These are phyloP conservation scores for Diglossa cyanea DNA, from an alignment of 2,797 vertebrate genomes.

Conservation along the genomic window DNA sequence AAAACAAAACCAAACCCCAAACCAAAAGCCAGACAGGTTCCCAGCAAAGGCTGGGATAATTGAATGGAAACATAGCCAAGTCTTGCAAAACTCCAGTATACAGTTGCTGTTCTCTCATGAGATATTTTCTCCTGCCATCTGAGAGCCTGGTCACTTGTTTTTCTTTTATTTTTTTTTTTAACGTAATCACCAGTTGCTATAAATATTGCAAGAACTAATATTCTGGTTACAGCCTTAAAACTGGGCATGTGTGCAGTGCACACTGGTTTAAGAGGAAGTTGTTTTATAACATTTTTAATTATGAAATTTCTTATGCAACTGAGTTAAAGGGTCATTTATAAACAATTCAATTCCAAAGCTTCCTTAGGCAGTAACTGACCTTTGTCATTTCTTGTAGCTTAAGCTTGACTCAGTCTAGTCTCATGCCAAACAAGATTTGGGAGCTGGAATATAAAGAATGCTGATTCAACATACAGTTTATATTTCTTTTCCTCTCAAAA, in stretches of 20 bases:
- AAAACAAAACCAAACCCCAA: slow-evolving; percentile 19
- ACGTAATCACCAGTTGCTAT: not conserved
- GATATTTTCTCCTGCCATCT: not conserved
- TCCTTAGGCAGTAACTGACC: not conserved
- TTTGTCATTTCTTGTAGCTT: not conserved
- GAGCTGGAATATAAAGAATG: not conserved
- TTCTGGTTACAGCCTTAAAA: not conserved
- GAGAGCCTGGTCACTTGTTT: not conserved
- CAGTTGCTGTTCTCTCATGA: not conserved
- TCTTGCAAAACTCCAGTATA: not conserved
- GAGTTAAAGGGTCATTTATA: not conserved
- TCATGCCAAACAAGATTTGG: not conserved
- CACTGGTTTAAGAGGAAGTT: not conserved
- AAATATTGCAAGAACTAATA: not conserved
- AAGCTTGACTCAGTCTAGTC: not conserved
- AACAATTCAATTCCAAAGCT: not conserved
- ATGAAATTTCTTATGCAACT: not conserved
- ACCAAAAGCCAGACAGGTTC: slow-evolving; percentile 10
- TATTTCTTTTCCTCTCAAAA: not conserved
- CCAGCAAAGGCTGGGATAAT: slow-evolving; percentile 24
- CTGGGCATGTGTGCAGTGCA: not conserved
- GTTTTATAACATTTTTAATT: not conserved
- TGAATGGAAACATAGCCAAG: not conserved
- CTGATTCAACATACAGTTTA: not conserved
- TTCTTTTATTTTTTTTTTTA: not conserved